phyloP scores from a whole-genome alignment of 2,797 vertebrate genomes.

The Coranthus polyacanthus region DNA sequence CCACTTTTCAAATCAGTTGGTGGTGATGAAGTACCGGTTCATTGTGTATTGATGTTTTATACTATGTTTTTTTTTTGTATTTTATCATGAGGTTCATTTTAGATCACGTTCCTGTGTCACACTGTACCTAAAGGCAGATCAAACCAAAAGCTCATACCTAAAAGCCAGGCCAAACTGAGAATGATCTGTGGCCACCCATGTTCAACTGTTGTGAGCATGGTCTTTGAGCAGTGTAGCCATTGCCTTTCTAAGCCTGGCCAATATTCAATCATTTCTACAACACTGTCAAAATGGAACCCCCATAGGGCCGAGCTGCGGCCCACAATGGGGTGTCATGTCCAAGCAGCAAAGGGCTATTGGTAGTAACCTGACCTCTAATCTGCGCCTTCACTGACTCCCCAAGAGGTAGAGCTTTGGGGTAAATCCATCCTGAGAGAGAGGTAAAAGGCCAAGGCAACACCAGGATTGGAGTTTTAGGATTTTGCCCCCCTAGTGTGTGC shows the following conservation, averaged over 20 bases:
- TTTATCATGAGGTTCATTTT: neutral
- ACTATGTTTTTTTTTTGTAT: no score
- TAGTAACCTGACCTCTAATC: constrained; percentile 81
- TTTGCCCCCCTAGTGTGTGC: constrained; percentile 59
- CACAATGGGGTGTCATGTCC: constrained; percentile 80
- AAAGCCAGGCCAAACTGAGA: constrained; percentile 4
- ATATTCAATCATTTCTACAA: constrained; percentile 59
- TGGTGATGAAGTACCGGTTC: no score
- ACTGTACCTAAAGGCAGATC: neutral
- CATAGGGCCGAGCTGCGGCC: constrained; percentile 69
- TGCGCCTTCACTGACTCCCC: constrained; percentile 74
- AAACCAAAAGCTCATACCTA: neutral
- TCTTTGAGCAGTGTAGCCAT: constrained; percentile 51
- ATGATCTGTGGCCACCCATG: constrained; percentile 54
- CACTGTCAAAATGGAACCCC: constrained; percentile 66
- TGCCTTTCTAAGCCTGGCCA: constrained; percentile 56
- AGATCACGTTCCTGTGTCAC: no score
- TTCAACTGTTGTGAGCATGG: constrained; percentile 35
- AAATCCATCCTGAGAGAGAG: constrained; percentile 72
- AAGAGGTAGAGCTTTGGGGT: constrained; percentile 60
- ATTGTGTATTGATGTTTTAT: no score
- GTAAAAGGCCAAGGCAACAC: constrained; percentile 69
- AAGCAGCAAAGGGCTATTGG: constrained; percentile 78
- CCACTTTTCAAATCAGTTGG: no score
- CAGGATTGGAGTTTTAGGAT: constrained; percentile 32